Conservation (phyloP, 1,140 invertebrate species). For the Cyrtorhinus lividipennis region DNA sequence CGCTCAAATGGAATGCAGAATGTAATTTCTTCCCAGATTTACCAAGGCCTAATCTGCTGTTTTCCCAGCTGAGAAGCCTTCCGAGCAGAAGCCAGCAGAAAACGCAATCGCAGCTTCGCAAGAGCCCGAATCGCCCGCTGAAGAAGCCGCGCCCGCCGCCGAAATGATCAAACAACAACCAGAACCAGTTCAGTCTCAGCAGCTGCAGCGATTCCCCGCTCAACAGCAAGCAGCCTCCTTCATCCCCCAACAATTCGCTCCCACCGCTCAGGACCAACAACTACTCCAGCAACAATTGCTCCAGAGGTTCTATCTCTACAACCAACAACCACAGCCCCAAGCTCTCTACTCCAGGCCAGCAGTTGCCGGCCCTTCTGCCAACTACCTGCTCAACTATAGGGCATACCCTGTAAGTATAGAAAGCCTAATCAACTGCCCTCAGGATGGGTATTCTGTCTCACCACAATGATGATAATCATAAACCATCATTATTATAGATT, state of each 20-base stretch:
- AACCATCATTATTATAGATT: too few species aligned
- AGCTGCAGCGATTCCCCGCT: not conserved
- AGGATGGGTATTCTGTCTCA: not conserved
- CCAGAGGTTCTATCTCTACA: not conserved
- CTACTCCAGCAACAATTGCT: not conserved
- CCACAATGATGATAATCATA: too few species aligned
- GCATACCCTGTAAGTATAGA: slow-evolving; percentile 5
- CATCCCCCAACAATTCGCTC: not conserved
- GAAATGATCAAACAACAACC: not conserved
- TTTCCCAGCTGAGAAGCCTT: not conserved
- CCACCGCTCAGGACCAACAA: not conserved
- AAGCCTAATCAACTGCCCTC: too few species aligned
- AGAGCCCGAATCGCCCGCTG: not conserved
- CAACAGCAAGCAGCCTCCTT: not conserved
- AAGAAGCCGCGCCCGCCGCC: not conserved
- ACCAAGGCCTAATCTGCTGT: not conserved
- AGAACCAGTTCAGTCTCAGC: not conserved
- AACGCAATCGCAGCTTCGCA: not conserved
- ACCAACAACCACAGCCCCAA: not conserved
- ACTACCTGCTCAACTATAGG: not conserved
- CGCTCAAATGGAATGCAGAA: too few species aligned
- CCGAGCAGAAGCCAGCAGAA: not conserved
- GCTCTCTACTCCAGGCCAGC: not conserved
- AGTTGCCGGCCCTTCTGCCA: not conserved
- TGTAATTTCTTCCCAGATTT: too few species aligned